Conservation (phyloP, 30 jellyfish, hydroid and myxozoan genomes). For the Chrysaora quinquecirrha region DNA sequence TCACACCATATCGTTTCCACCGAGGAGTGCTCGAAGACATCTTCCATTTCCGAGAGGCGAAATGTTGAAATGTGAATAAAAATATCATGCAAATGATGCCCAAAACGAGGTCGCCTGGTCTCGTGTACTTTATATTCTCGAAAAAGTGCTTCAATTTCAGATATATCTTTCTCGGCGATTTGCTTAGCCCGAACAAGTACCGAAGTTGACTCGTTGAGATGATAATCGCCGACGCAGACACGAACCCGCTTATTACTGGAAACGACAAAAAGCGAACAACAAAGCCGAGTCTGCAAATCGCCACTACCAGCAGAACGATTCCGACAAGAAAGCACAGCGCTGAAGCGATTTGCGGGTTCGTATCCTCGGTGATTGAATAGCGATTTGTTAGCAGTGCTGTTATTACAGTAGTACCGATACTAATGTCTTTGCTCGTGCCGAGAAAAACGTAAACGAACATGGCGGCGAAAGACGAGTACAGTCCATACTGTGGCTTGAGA, state of each 20-base stretch:
- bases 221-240: conserved; percentile 84
- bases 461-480: conserved; percentile 81
- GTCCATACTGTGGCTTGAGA: conserved; percentile 81
- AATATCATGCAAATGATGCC: conserved; percentile 63
- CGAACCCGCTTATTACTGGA: conserved; percentile 90
- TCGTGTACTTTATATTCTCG: conserved; percentile 49
- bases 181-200: conserved; percentile 72
- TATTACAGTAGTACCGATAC: conserved; percentile 86
- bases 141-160: conserved; percentile 48
- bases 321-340: conserved; percentile 78
- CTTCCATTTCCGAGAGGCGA: conserved; percentile 13
- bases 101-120: conserved; percentile 73
- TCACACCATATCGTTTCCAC: conserved; percentile 27
- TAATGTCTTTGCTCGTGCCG: conserved; percentile 81
- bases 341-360: conserved; percentile 69
- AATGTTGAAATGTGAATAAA: conserved; percentile 26
- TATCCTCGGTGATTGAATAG: conserved; percentile 31
- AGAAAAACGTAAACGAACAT: conserved; percentile 62
- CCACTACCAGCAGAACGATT: conserved; percentile 60
- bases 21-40: background rate
- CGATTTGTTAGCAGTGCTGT: conserved; percentile 79
- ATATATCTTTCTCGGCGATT: conserved; percentile 55
- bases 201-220: conserved; percentile 72
- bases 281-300: conserved; percentile 74
- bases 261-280: conserved; percentile 73